Conservation (phyloP, 2,888 invertebrate species). For the Drosophila hamatofila region DNA sequence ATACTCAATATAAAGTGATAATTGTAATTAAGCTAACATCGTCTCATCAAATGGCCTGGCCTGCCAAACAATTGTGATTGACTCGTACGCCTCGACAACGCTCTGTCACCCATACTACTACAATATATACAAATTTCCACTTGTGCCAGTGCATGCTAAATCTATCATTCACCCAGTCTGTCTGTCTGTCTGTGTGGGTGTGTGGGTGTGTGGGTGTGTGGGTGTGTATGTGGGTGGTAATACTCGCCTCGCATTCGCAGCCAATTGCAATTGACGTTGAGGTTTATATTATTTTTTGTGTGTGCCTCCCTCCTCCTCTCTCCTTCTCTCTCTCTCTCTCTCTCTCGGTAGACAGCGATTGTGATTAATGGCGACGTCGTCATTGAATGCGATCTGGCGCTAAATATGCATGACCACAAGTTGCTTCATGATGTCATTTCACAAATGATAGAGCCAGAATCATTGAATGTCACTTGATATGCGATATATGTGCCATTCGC, state of each 20-base stretch:
- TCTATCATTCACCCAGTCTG: constrained; percentile 21
- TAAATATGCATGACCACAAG: constrained; percentile 58
- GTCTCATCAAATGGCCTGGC: constrained; percentile 10
- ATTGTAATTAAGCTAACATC: constrained; percentile 5
- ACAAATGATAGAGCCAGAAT: constrained; percentile 45
- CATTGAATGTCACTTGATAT: constrained; percentile 64
- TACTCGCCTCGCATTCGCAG: constrained; percentile 32
- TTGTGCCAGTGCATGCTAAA: constrained; percentile 57
- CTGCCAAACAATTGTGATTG: constrained; percentile 56
- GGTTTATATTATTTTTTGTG: constrained; percentile 15
- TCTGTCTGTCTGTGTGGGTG: background rate
- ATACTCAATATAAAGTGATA: background rate
- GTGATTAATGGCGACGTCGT: constrained; percentile 76
- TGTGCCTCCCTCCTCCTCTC: too few species aligned
- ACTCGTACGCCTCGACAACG: constrained; percentile 43
- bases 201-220: constrained; percentile 43
- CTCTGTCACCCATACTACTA: constrained; percentile 42
- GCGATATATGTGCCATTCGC: constrained; percentile 28
- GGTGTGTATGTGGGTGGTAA: constrained; percentile 52
- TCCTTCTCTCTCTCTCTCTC: too few species aligned
- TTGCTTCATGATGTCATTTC: constrained; percentile 67
- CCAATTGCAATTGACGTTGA: constrained; percentile 60
- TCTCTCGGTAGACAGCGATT: constrained; percentile 50
- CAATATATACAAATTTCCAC: constrained; percentile 50
- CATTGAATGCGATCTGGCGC: constrained; percentile 76